Conservation (phyloP, 2,797 vertebrate genomes). For the Sebastes matsubarae region DNA sequence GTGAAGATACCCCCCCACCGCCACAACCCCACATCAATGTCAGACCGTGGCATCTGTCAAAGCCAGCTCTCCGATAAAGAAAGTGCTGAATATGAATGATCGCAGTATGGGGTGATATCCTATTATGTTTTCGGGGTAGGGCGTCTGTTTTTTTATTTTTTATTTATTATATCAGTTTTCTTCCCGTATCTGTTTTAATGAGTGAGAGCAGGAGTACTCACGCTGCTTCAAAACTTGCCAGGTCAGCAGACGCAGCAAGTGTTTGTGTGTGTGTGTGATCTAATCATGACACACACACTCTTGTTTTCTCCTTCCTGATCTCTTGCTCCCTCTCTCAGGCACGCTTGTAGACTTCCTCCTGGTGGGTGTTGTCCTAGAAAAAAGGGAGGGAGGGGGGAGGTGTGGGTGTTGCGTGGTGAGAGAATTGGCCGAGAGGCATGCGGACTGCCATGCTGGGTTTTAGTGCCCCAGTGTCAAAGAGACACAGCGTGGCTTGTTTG, state of each 20-base stretch:
- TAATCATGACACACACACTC: slow-evolving; percentile 18
- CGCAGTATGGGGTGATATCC: slow-evolving; percentile 65
- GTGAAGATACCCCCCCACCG: neutral
- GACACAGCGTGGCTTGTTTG: slow-evolving; percentile 47
- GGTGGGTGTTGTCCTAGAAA: slow-evolving; percentile 5
- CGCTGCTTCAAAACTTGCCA: slow-evolving; percentile 49
- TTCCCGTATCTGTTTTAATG: slow-evolving; percentile 69
- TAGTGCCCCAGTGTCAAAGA: slow-evolving; percentile 59
- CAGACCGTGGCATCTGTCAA: slow-evolving; percentile 55
- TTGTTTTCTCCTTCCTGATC: slow-evolving; percentile 32
- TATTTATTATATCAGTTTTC: slow-evolving; percentile 56
- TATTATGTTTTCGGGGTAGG: slow-evolving; percentile 73
- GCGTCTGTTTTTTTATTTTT: slow-evolving; percentile 52
- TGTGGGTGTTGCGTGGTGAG: neutral
- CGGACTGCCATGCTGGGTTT: slow-evolving; percentile 49
- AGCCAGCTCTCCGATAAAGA: slow-evolving; percentile 53
- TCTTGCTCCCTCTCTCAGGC: slow-evolving; percentile 1
- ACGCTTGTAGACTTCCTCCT: slow-evolving; percentile 17
- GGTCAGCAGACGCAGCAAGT: slow-evolving; percentile 64
- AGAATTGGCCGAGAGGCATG: slow-evolving; percentile 32
- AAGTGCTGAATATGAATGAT: slow-evolving; percentile 75
- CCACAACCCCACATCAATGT: slow-evolving; percentile 43
- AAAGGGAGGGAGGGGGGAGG: neutral
- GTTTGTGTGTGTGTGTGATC: slow-evolving; percentile 42
- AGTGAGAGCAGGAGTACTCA: slow-evolving; percentile 39